These are phyloP conservation scores for Eupithecia vulgata DNA, from an alignment of 2,888 invertebrate genomes.

Conservation along the genomic window DNA sequence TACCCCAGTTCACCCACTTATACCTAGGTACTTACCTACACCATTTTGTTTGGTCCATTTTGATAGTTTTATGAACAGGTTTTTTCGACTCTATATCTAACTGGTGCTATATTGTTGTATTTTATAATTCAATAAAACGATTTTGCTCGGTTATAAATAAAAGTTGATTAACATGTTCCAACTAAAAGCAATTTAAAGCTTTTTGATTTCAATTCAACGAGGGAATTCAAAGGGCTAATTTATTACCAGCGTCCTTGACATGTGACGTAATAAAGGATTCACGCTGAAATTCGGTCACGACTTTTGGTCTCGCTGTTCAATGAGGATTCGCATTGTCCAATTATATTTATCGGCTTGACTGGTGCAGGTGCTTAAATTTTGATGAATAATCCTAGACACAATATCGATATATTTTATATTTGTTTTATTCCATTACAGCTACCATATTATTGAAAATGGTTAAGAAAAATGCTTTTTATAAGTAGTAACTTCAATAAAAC, in stretches of 20 bases:
- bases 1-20: no score
- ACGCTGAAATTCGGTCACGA: constrained; percentile 11
- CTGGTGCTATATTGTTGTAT: no score
- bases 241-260: constrained; percentile 39
- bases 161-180: background rate
- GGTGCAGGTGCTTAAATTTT: no score
- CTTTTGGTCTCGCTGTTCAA: constrained; percentile 18
- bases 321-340: background rate
- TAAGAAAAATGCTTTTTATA: background rate
- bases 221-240: constrained; percentile 31
- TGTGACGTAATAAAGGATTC: constrained; percentile 30
- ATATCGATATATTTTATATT: background rate
- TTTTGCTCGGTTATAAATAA: background rate
- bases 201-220: constrained; percentile 23
- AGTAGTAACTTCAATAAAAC: background rate
- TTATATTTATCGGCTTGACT: background rate
- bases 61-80: background rate
- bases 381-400: background rate
- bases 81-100: background rate
- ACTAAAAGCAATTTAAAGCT: constrained; percentile 4
- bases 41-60: background rate
- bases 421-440: no score
- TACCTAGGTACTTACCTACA: background rate
- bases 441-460: no score
- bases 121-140: background rate